Evolutionary conservation across 92 coral and sea anemone genomes (phyloP).

Genomic region (Porites rus): DNA sequence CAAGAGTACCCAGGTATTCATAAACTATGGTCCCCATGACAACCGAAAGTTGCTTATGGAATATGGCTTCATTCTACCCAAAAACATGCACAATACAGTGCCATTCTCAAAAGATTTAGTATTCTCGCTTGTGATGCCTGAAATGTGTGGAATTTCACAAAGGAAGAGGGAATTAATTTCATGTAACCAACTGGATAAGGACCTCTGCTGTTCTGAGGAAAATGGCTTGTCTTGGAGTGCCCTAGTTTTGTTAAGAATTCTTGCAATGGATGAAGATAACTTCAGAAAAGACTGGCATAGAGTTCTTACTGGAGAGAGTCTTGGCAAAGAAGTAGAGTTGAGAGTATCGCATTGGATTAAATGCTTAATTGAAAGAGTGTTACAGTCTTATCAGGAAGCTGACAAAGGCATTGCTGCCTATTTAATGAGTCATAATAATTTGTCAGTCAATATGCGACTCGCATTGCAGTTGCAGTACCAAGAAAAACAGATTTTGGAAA

Average conservation of each 20-base stretch:
- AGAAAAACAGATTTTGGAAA: conserved; percentile 66
- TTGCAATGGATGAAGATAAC: conserved; percentile 66
- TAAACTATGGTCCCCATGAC: conserved; percentile 95
- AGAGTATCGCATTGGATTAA: conserved; percentile 53
- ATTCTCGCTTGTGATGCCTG: conserved; percentile 40
- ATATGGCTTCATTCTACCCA: conserved; percentile 91
- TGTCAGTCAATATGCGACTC: conserved; percentile 54
- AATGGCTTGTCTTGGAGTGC: conserved; percentile 89
- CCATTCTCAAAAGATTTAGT: conserved; percentile 46
- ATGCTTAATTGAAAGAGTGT: conserved; percentile 45
- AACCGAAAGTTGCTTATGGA: conserved; percentile 85
- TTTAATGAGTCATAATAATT: background rate
- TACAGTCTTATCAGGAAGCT: conserved; percentile 41
- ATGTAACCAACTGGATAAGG: conserved; percentile 64
- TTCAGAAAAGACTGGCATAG: conserved; percentile 55
- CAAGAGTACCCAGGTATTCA: conserved; percentile 83
- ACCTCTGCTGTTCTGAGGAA: conserved; percentile 66
- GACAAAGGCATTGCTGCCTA: conserved; percentile 2
- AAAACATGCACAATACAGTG: conserved; percentile 71
- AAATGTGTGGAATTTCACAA: conserved; percentile 21
- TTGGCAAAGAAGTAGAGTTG: conserved; percentile 37
- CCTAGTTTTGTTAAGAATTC: conserved; percentile 63
- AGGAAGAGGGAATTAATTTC: conserved; percentile 63
- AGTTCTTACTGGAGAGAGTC: conserved; percentile 44
- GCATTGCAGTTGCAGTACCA: conserved; percentile 65